phyloP scores from a whole-genome alignment of 1,140 invertebrate species.

The Ceratitis capitata region DNA sequence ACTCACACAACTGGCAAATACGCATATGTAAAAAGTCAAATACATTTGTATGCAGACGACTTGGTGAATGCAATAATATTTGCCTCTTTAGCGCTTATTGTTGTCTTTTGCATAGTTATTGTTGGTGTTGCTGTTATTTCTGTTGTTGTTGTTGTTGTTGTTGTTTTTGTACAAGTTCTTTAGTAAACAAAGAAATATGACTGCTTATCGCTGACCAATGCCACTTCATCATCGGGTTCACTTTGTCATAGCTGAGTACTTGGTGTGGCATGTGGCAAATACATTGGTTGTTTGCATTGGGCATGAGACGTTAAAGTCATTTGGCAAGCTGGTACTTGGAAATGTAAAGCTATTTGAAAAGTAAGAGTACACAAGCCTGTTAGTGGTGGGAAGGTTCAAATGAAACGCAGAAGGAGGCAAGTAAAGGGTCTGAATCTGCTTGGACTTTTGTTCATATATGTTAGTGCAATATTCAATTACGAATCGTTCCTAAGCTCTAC shows the following conservation, averaged over 20 bases:
- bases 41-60: background rate
- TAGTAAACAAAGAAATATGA: background rate
- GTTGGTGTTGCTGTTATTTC: background rate
- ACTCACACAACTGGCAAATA: background rate
- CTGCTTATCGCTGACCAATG: background rate
- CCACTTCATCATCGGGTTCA: slow-evolving; percentile 25
- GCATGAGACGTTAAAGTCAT: too few relatives aligned
- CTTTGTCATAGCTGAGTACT: background rate
- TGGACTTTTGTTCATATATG: too few relatives aligned
- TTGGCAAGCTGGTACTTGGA: too few relatives aligned
- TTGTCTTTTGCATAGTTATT: background rate
- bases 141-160: background rate
- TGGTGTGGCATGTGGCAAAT: background rate
- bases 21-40: background rate
- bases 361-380: too few relatives aligned
- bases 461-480: too few relatives aligned
- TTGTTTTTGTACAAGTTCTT: background rate
- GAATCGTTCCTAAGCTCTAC: too few relatives aligned
- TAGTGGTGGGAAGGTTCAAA: too few relatives aligned
- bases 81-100: background rate
- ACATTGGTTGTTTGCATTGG: too few relatives aligned
- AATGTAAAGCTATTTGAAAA: too few relatives aligned
- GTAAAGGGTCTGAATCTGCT: too few relatives aligned
- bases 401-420: too few relatives aligned
- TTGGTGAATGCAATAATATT: background rate